Evolutionary conservation across 1,140 invertebrate genomes (phyloP).

Genomic region (Triops longicaudatus): DNA sequence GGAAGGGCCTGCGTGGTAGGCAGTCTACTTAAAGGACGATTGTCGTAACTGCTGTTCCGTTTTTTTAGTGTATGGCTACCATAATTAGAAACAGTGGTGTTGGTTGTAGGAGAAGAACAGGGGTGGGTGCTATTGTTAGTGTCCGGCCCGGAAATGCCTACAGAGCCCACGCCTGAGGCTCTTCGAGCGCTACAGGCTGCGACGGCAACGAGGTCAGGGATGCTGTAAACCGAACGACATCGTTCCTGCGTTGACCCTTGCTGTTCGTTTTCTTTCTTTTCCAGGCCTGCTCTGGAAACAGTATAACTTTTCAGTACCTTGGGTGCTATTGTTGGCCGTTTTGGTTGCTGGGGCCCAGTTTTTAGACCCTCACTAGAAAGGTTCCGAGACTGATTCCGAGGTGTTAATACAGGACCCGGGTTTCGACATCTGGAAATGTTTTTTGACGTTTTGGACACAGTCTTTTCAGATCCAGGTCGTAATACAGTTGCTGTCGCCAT

Average conservation of each 20-base stretch:
- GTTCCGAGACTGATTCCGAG: background rate
- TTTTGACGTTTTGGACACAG: background rate
- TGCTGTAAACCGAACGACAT: constrained; percentile 5
- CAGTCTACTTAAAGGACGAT: background rate
- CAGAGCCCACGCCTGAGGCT: constrained; percentile 3
- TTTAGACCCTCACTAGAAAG: background rate
- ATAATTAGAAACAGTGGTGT: background rate
- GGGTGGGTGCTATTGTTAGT: constrained; percentile 1
- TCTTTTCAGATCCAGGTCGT: background rate
- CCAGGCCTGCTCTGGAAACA: background rate
- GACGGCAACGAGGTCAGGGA: background rate
- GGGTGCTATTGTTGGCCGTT: background rate
- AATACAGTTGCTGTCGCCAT: background rate
- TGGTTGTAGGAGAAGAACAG: background rate
- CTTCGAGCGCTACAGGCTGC: background rate
- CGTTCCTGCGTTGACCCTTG: background rate
- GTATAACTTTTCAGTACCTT: background rate
- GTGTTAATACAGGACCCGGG: background rate
- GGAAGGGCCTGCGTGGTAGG: background rate
- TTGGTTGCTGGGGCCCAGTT: background rate
- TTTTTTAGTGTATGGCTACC: background rate
- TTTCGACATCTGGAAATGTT: background rate
- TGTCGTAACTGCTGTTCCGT: background rate
- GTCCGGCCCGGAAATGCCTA: constrained; percentile 3
- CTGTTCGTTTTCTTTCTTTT: background rate